A percentile compares a stretch with the other conserved stretches of the same genome.
phyloP scores from a whole-genome alignment of 2,888 invertebrate species.

The Creontiades dilutus region DNA sequence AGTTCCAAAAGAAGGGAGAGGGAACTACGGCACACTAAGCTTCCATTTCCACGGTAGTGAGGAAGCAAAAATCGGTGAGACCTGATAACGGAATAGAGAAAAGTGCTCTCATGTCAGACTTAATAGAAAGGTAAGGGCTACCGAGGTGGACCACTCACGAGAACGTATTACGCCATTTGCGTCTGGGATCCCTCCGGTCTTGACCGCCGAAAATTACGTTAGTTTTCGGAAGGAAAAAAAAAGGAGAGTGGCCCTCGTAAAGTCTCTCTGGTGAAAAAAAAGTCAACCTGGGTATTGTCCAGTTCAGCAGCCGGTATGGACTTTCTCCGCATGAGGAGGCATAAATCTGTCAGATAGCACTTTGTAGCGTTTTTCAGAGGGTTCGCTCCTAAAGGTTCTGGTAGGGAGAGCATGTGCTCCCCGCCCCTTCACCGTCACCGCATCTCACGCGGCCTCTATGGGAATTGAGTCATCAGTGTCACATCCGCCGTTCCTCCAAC shows the following conservation, averaged over 20 bases:
- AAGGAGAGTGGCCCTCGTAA: slow-evolving; percentile 33
- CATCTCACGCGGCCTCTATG: background rate
- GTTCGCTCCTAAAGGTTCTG: slow-evolving; percentile 36
- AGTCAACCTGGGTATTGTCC: slow-evolving; percentile 68
- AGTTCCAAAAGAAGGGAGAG: no score
- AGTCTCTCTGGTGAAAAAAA: background rate
- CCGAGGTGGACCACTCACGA: slow-evolving; percentile 27
- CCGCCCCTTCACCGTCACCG: background rate
- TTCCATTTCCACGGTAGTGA: no score
- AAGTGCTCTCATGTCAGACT: background rate
- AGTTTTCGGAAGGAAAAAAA: slow-evolving; percentile 10
- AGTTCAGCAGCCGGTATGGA: slow-evolving; percentile 34
- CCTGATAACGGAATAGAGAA: background rate
- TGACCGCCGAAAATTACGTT: slow-evolving; percentile 48
- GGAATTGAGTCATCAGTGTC: slow-evolving; percentile 70
- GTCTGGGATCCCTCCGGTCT: background rate
- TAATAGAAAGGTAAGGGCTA: slow-evolving; percentile 1
- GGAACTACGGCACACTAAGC: no score
- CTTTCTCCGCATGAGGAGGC: slow-evolving; percentile 62
- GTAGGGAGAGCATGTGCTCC: slow-evolving; percentile 30
- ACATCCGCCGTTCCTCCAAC: slow-evolving; percentile 47
- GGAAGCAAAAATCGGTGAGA: background rate
- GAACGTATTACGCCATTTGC: slow-evolving; percentile 30
- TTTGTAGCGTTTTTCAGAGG: slow-evolving; percentile 57
- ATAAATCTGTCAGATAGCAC: slow-evolving; percentile 70